Percentiles rank a stretch among this genome's conserved stretches.
These are phyloP conservation scores for Drosophila serrata DNA, from an alignment of 1,140 invertebrate species.

Conservation along the genomic window DNA sequence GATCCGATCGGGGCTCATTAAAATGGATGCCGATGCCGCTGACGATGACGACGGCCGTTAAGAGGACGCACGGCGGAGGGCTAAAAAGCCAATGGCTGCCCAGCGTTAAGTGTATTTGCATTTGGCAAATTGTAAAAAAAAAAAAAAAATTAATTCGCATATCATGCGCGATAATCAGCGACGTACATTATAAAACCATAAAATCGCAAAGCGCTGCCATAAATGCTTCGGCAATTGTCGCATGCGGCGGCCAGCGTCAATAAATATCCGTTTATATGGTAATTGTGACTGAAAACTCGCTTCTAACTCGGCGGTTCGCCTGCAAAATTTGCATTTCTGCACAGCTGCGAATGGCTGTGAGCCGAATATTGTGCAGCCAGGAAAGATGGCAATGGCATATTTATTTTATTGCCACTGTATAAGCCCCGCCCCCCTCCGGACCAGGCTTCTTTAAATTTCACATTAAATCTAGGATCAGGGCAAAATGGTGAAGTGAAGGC, in stretches of 20 bases:
- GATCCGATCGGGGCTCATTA: conserved; percentile 58
- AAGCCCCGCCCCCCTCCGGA: background rate
- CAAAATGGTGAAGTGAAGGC: conserved; percentile 63
- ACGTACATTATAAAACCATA: conserved; percentile 82
- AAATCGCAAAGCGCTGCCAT: conserved; percentile 76
- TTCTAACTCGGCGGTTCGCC: conserved; percentile 52
- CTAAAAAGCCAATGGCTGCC: conserved; percentile 28
- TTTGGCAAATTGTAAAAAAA: conserved; percentile 83
- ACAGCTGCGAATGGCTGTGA: conserved; percentile 71
- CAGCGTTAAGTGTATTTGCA: conserved; percentile 55
- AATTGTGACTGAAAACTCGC: conserved; percentile 59
- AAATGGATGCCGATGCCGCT: conserved; percentile 51
- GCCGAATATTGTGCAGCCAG: conserved; percentile 43
- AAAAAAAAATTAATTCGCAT: conserved; percentile 84
- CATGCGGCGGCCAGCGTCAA: conserved; percentile 68
- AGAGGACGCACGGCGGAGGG: conserved; percentile 31
- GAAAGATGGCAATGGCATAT: conserved; percentile 50
- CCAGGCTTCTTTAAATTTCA: conserved; percentile 14
- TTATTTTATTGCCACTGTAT: conserved; percentile 55
- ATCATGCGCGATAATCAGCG: conserved; percentile 83
- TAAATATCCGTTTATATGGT: conserved; percentile 82
- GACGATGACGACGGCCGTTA: conserved; percentile 50
- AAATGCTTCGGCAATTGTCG: conserved; percentile 75
- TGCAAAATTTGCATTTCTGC: conserved; percentile 67
- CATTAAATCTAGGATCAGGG: conserved; percentile 41